phyloP scores from a whole-genome alignment of 2,888 invertebrate species.

The Pristionchus maxplancki region DNA sequence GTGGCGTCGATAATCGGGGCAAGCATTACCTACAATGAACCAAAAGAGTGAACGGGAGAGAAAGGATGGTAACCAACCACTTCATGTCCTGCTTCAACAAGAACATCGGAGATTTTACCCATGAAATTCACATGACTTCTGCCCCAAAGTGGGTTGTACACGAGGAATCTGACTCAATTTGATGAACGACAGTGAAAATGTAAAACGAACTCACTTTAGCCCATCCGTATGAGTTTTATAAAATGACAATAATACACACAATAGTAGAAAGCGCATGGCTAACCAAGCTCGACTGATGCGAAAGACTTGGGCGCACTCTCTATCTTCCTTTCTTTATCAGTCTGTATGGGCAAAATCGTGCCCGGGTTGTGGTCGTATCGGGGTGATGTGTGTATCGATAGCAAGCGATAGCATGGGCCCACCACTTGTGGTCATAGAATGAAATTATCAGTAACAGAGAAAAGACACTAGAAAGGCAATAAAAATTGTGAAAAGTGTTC shows the following conservation, averaged over 20 bases:
- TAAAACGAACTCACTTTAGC: background rate
- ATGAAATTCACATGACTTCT: conserved; percentile 36
- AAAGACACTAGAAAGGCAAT: background rate
- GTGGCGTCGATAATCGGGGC: background rate
- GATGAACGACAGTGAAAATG: background rate
- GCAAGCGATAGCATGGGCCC: background rate
- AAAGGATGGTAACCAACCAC: background rate
- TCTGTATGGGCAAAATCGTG: background rate
- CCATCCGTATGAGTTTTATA: background rate
- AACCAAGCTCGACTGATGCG: background rate
- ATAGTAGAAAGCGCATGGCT: background rate
- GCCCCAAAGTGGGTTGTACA: conserved; percentile 46
- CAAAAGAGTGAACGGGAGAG: background rate
- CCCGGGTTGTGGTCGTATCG: background rate
- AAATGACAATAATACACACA: background rate
- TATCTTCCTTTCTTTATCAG: background rate
- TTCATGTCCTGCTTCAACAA: conserved; percentile 39
- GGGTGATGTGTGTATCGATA: background rate
- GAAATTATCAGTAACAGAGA: background rate
- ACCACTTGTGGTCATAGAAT: background rate
- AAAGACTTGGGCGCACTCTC: background rate
- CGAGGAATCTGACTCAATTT: background rate
- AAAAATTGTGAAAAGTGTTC: background rate
- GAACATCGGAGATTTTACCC: conserved; percentile 10
- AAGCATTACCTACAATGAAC: background rate